Conservation (phyloP, 2,113 vertebrate genomes). For the Notarius quadriscutis region DNA sequence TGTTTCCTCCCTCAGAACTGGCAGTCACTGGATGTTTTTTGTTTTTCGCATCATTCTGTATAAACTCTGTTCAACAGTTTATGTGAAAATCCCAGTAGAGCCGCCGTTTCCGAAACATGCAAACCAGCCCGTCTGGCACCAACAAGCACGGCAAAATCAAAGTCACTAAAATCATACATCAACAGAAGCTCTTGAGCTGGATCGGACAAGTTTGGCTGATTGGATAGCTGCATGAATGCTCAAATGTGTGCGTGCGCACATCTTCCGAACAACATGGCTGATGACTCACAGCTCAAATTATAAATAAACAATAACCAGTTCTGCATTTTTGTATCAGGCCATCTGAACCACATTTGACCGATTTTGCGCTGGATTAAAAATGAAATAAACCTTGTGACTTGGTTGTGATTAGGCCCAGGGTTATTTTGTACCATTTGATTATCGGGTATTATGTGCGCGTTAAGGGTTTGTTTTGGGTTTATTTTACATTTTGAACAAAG, state of each 20-base stretch:
- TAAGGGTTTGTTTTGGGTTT: background rate
- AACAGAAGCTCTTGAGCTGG: background rate
- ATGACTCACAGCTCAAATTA: too few relatives aligned
- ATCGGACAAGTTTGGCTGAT: background rate
- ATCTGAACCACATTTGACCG: background rate
- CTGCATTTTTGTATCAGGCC: background rate
- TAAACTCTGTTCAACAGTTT: background rate
- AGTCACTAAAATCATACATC: background rate
- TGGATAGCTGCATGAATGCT: background rate
- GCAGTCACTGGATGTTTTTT: background rate
- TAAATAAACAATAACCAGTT: background rate
- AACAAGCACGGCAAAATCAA: background rate
- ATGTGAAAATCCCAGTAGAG: background rate
- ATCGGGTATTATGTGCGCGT: constrained; percentile 5
- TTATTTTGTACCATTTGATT: constrained; percentile 35
- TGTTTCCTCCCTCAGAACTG: background rate
- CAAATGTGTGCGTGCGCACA: background rate
- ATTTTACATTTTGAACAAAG: background rate
- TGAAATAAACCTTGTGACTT: constrained; percentile 38
- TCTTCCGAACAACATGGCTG: too few relatives aligned
- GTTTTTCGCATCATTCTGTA: background rate
- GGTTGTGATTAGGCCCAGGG: constrained; percentile 25
- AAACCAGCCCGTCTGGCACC: background rate
- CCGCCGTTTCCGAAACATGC: background rate
- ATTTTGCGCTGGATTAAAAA: constrained; percentile 15